Evolutionary conservation across 2,113 vertebrate species (phyloP).

Genomic region (Astur gentilis): DNA sequence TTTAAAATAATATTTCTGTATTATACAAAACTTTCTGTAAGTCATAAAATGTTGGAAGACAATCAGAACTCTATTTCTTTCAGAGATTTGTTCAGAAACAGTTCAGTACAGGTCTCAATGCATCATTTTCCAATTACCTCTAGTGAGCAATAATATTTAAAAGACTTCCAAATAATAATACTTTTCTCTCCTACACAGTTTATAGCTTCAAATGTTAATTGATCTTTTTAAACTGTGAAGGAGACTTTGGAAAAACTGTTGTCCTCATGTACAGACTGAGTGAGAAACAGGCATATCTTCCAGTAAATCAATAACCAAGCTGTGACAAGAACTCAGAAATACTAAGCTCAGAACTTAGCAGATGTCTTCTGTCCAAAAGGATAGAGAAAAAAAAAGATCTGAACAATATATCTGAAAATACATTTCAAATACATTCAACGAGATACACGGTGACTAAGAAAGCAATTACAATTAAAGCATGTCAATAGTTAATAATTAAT

Average conservation of each 20-base stretch:
- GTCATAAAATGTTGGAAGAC: neutral
- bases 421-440: neutral
- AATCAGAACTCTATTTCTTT: neutral
- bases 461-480: neutral
- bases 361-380: neutral
- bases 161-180: neutral
- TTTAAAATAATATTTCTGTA: neutral
- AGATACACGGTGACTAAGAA: neutral
- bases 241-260: neutral
- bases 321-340: neutral
- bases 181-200: neutral
- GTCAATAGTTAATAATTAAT: neutral
- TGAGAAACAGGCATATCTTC: neutral
- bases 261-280: neutral
- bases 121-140: neutral
- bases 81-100: neutral
- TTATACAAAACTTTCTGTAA: neutral
- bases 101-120: neutral
- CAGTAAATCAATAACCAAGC: neutral
- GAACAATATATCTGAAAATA: neutral
- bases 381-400: neutral
- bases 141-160: slow-evolving; percentile 4
- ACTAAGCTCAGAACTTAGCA: neutral
- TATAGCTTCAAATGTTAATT: slow-evolving; percentile 17
- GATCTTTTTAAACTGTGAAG: neutral